Percentiles rank a stretch among this genome's conserved stretches.
phyloP scores from a whole-genome alignment of 2,888 invertebrate genomes.

The Andrena camellia region DNA sequence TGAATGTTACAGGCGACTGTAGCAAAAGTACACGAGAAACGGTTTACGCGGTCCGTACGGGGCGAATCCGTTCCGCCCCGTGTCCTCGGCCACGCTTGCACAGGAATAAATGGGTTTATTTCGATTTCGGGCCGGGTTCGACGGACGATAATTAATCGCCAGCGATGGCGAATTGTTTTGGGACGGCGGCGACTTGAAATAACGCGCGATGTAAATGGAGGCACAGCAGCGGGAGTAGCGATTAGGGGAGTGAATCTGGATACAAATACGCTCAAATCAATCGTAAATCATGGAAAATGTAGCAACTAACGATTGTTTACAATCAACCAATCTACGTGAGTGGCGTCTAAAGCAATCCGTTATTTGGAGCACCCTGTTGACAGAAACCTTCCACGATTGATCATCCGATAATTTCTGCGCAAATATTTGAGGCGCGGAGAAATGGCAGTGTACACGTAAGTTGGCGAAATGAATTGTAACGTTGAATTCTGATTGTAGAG shows the following conservation, averaged over 20 bases:
- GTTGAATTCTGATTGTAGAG: not conserved
- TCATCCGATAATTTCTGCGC: slow-evolving; percentile 8
- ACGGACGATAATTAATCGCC: slow-evolving; percentile 8
- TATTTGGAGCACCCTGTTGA: slow-evolving; percentile 11
- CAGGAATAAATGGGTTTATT: slow-evolving; percentile 5
- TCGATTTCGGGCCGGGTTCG: not conserved
- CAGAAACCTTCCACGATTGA: slow-evolving; percentile 3
- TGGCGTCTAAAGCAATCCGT: not conserved
- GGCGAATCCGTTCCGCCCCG: not conserved
- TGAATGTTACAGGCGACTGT: not conserved
- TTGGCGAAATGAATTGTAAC: not conserved
- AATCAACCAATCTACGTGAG: slow-evolving; percentile 15
- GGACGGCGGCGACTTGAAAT: not conserved
- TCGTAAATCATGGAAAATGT: slow-evolving; percentile 33
- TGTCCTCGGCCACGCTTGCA: not conserved
- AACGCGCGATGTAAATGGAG: slow-evolving; percentile 25
- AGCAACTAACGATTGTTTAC: slow-evolving; percentile 37
- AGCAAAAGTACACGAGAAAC: slow-evolving; percentile 6
- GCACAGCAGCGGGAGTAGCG: not conserved
- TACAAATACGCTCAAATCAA: slow-evolving; percentile 22
- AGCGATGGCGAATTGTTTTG: slow-evolving; percentile 10
- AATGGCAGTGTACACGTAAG: not conserved
- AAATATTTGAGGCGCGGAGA: slow-evolving; percentile 4
- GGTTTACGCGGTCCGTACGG: not conserved
- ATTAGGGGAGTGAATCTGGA: not conserved